Evolutionary conservation across 1,140 invertebrate species (phyloP).

Genomic region (Akabosia matsudoensis): DNA sequence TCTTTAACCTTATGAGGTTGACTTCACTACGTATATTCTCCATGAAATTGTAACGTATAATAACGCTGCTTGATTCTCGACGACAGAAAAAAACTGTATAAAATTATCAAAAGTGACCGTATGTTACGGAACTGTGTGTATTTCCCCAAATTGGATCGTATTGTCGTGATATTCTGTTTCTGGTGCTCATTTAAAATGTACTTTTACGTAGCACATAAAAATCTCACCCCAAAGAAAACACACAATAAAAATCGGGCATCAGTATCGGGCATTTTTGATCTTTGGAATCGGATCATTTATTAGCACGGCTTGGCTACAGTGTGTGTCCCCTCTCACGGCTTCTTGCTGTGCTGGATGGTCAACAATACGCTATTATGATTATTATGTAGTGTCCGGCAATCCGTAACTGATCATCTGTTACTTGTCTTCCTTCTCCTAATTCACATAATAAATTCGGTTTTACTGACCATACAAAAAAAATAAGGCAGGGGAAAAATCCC

Average conservation of each 20-base stretch:
- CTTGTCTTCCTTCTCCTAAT: neutral
- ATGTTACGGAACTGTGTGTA: no score
- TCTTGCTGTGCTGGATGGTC: no score
- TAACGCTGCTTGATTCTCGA: no score
- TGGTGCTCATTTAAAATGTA: neutral
- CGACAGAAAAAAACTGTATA: no score
- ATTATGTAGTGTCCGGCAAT: constrained; percentile 19
- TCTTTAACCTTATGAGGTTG: neutral
- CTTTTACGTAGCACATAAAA: neutral
- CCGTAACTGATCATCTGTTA: constrained; percentile 23
- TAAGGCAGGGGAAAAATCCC: no score
- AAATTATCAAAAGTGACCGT: no score
- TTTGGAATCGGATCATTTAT: constrained; percentile 23
- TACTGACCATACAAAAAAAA: neutral
- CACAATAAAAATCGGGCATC: no score
- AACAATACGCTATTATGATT: neutral
- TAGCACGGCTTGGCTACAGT: neutral
- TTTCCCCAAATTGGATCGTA: no score
- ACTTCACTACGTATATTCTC: neutral
- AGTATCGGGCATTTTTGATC: constrained; percentile 1
- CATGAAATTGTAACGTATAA: neutral
- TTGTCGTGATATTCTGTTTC: no score
- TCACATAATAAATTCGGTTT: neutral
- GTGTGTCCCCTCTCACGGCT: constrained; percentile 14
- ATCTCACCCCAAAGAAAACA: constrained; percentile 6